Base-by-base conservation (phyloP, 2,888 invertebrate species). In the Chalcosyrphus nemorum region DNA sequence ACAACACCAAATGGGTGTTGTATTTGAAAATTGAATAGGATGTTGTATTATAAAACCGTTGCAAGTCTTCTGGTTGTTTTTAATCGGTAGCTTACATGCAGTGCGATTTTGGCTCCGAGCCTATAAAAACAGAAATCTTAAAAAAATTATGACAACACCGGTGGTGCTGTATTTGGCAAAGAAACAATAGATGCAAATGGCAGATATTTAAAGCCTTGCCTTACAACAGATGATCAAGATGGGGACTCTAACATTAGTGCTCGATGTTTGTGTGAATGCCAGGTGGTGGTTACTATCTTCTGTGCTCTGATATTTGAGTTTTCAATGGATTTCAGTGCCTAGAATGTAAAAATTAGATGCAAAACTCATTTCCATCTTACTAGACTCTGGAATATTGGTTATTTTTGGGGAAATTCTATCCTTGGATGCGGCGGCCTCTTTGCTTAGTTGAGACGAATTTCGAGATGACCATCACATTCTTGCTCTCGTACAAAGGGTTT, bases 291-390 rank as follows among this genome's bases (percentile, higher is more conserved):
- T 27, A 17, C 27, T 0, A 21, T 52, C 2, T 27, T 11, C 13
- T 15, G 7, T 45, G 21, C 6, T 15, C 13, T 15, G 38, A 38
- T 13, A 13, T 38, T 13, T 2, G 7, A 32, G 17, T 43, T 13
- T 29, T 24, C 27, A 11, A 11, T 24, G 29, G 15, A n/a, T 50
- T 24, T 56, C 17, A 21, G 38, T 50, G 54, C 78, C 82, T 82
- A 74, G 50, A 82, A 82, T 74, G 32, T 72, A 74, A 78, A 50
- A 3, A 78, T 82, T 78, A 72, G 68, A 61, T 68, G 50, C 27
- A 56, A 63, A 82, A 72, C 17, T 13, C 13, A 50, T 61, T 68
- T 74, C 72, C 82, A 63, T 68, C 78, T 82, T 82, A 82, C 78
- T 75, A 63, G 50, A 27, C 9, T 41, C 38, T 0, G 38, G 13